phyloP scores from a whole-genome alignment of 2,113 vertebrate genomes.

The Agelaius tricolor region DNA sequence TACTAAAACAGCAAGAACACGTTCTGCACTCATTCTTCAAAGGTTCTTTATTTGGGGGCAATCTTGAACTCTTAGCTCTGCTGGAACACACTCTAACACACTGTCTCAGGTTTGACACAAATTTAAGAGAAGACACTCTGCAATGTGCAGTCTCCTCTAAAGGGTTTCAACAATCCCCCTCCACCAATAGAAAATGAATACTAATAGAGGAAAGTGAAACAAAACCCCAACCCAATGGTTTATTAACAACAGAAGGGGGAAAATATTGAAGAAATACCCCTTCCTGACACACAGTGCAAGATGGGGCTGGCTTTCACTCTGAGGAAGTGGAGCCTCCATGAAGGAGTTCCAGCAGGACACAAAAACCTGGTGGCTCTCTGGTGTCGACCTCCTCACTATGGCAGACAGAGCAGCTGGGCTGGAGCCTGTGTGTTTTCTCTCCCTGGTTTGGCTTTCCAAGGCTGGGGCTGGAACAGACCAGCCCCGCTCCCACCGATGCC shows the following conservation, averaged over 20 bases:
- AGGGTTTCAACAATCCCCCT: background rate
- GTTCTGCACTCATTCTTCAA: background rate
- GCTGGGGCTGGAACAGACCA: background rate
- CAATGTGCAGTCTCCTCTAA: background rate
- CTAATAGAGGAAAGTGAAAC: background rate
- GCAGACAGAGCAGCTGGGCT: background rate
- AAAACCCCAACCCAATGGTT: background rate
- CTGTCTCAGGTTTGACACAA: background rate
- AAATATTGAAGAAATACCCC: background rate
- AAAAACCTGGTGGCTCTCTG: background rate
- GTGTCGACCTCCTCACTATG: fast-evolving
- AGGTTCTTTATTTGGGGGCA: background rate
- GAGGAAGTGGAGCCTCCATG: background rate
- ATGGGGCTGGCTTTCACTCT: background rate
- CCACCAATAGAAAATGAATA: background rate
- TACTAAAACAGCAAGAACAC: background rate
- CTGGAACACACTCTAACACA: background rate
- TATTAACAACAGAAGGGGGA: background rate
- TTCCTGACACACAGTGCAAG: fast-evolving
- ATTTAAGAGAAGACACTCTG: background rate
- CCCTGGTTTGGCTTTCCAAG: fast-evolving
- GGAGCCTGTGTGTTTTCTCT: background rate
- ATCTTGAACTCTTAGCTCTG: background rate
- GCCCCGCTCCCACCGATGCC: fast-evolving
- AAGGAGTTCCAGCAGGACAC: background rate